These are phyloP conservation scores for Pachypsylla venusta DNA, from an alignment of 1,140 invertebrate genomes.

Conservation along the genomic window DNA sequence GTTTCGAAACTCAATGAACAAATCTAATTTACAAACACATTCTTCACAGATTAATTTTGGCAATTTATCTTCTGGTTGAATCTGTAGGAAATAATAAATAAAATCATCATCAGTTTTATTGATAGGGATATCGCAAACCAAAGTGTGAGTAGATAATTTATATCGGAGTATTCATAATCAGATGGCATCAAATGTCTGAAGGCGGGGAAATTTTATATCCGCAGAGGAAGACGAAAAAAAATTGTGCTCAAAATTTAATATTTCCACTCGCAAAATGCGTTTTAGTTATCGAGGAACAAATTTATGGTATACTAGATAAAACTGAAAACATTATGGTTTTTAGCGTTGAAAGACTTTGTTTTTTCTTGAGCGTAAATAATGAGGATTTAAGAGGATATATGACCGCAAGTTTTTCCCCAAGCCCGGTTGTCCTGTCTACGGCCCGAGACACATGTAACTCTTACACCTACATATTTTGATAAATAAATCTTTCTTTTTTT, in stretches of 20 bases:
- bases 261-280: too few relatives aligned
- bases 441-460: too few relatives aligned
- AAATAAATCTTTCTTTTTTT: too few relatives aligned
- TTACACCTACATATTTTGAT: too few relatives aligned
- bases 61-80: conserved; percentile 38
- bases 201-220: neutral
- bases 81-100: conserved; percentile 29
- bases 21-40: conserved; percentile 41
- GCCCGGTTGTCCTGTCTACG: too few relatives aligned
- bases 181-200: neutral
- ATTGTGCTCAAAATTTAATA: neutral
- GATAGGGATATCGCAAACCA: neutral
- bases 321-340: too few relatives aligned
- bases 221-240: neutral
- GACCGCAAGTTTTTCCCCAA: too few relatives aligned
- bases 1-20: conserved; percentile 41
- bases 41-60: conserved; percentile 43
- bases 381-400: too few relatives aligned
- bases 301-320: too few relatives aligned
- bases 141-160: neutral
- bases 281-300: too few relatives aligned
- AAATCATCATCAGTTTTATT: conserved; percentile 13
- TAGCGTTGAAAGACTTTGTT: too few relatives aligned
- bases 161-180: neutral
- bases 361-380: too few relatives aligned